phyloP scores from a whole-genome alignment of 2,113 vertebrate genomes.

The Empidonax traillii region DNA sequence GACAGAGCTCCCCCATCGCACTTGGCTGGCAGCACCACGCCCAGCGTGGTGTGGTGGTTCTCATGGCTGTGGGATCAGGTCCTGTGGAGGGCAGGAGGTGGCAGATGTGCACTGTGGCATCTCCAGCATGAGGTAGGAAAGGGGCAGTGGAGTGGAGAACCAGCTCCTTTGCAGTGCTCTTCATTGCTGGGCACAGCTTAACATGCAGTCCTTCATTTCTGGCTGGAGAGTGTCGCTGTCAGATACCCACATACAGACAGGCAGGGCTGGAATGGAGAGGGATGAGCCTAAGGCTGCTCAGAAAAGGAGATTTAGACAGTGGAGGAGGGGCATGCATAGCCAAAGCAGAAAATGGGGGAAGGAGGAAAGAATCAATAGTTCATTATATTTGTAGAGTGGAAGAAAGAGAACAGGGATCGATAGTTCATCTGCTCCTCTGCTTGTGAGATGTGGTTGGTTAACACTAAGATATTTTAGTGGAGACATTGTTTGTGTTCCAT shows the following conservation, averaged over 20 bases:
- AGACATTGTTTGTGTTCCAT: background rate
- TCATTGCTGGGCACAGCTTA: background rate
- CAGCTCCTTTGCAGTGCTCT: background rate
- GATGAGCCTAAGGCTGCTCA: background rate
- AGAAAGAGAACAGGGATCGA: background rate
- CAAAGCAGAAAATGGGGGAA: background rate
- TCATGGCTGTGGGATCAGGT: background rate
- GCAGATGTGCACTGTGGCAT: background rate
- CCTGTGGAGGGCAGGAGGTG: background rate
- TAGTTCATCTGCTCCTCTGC: background rate
- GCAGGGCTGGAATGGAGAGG: background rate
- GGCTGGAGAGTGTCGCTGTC: background rate
- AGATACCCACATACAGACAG: background rate
- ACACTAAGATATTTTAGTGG: background rate
- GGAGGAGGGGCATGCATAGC: background rate
- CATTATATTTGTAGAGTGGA: background rate
- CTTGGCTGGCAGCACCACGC: background rate
- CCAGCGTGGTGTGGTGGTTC: accelerated
- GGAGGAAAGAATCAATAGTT: constrained; percentile 25
- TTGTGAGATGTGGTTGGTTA: background rate
- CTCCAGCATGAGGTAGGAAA: background rate
- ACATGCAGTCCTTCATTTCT: background rate
- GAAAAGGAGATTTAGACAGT: background rate
- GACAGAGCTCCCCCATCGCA: background rate
- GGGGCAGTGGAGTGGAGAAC: background rate